Evolutionary conservation across 2,797 vertebrate genomes (phyloP), one percentile per base, ranked within the genome.

Genomic region (Nyctalus aviator): DNA sequence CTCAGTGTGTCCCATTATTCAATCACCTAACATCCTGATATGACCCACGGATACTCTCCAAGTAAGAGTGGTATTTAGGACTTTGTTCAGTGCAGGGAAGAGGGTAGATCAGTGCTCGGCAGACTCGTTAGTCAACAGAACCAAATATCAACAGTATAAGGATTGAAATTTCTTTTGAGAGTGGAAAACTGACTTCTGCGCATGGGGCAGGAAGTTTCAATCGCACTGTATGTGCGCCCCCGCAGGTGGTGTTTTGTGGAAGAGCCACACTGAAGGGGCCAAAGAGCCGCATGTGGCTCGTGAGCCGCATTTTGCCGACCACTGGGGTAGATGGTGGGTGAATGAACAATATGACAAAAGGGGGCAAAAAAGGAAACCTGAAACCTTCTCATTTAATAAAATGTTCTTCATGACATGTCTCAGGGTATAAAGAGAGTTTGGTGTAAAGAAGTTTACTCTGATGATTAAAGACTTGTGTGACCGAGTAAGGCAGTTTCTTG

Each of bases 331-430:
- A 73, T 11, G n/a, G 84, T 53, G 32, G 27, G 62, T 57, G 75
- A 93, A 71, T n/a, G 11, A 53, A 79, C 37, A 85, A 83, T 77
- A 15, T 66, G 46, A 94, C 72, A 66, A 37, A 32, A 53, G 11
- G 50, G n/a, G 41, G 66, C 69, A 57, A 6, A 84, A 84, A 84
- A 79, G 76, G 2, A 57, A 64, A 73, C 55, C 55, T 46, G 10
- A 75, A 88, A 83, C 32, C 23, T 35, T 83, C 14, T 44, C 27
- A 32, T 86, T 96, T 92, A 96, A 76, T 76, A 76, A 44, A 91
- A 94, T 12, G 5, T 62, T 87, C 64, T 53, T 84, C 69, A 15
- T 5, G 84, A 90, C 84, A 93, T 32, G 81, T 89, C 48, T 32
- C 14, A 15, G 73, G 81, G 41, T 79, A 44, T 46, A 88, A 71